These are phyloP conservation scores for Champsocephalus gunnari DNA, from an alignment of 2,797 vertebrate genomes.

Conservation along the genomic window DNA sequence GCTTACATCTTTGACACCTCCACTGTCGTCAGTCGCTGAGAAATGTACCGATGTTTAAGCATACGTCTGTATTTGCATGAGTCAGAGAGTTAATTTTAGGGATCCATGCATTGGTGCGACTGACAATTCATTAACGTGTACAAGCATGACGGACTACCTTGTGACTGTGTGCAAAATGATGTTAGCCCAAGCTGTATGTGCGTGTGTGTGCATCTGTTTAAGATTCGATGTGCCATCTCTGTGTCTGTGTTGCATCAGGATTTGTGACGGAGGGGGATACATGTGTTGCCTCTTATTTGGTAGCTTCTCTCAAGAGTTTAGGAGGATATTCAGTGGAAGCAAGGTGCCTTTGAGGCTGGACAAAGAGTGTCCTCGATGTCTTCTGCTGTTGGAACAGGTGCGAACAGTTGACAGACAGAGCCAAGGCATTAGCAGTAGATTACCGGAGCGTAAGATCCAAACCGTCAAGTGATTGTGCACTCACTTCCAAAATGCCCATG, in stretches of 20 bases:
- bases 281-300: background rate
- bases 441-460: slow-evolving; percentile 49
- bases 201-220: slow-evolving; percentile 1
- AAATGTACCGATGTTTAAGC: slow-evolving; percentile 45
- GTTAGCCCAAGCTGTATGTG: background rate
- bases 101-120: slow-evolving; percentile 8
- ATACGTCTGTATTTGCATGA: background rate
- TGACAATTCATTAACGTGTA: background rate
- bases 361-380: slow-evolving; percentile 26
- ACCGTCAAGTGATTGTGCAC: slow-evolving; percentile 56
- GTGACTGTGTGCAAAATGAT: slow-evolving; percentile 3
- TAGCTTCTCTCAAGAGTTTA: slow-evolving; percentile 10
- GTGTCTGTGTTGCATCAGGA: background rate
- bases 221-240: background rate
- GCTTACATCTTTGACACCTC: slow-evolving; percentile 68
- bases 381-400: slow-evolving; percentile 47
- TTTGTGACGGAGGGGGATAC: no score
- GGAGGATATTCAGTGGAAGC: slow-evolving; percentile 16
- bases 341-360: slow-evolving; percentile 26
- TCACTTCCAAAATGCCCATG: slow-evolving; percentile 60
- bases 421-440: slow-evolving; percentile 52
- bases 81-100: slow-evolving; percentile 26
- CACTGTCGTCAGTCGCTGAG: slow-evolving; percentile 44
- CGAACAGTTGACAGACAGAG: slow-evolving; percentile 37
- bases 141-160: slow-evolving; percentile 13